Conservation (phyloP, 2,797 vertebrate species). For the Cetoscarus ocellatus region DNA sequence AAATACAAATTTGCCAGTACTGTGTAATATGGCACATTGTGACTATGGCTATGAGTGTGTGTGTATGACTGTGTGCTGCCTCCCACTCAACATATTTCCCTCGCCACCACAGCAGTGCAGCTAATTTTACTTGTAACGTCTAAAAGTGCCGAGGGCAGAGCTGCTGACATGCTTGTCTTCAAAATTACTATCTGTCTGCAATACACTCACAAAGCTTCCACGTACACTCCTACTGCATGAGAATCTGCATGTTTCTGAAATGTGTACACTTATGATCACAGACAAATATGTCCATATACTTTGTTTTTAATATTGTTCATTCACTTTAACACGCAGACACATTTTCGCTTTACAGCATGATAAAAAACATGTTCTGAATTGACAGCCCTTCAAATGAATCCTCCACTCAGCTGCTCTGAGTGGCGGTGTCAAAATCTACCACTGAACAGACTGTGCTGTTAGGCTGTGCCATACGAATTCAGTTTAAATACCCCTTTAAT, state of each 20-base stretch:
- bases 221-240: not conserved
- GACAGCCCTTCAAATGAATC: conserved; percentile 39
- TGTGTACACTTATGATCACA: not conserved
- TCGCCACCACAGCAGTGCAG: conserved; percentile 34
- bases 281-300: not conserved
- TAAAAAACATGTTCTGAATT: conserved; percentile 26
- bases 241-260: conserved; percentile 2
- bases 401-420: conserved; percentile 25
- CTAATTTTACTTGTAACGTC: conserved; percentile 65
- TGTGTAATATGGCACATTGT: conserved; percentile 46
- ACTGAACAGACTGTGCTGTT: conserved; percentile 8
- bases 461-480: not conserved
- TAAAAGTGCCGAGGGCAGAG: conserved; percentile 31
- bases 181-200: conserved; percentile 26
- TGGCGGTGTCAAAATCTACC: conserved; percentile 17
- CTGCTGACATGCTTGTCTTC: conserved; percentile 42
- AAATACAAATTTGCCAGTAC: conserved; percentile 44
- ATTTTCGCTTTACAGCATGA: conserved; percentile 9
- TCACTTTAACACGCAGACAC: not conserved
- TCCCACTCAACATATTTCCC: conserved; percentile 67
- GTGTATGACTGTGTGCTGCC: conserved; percentile 17
- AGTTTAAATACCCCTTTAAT: not conserved
- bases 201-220: not conserved
- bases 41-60: conserved; percentile 21
- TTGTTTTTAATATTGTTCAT: not conserved